phyloP scores from a whole-genome alignment of 2,888 invertebrate genomes.

The Aproaerema taeniolella region DNA sequence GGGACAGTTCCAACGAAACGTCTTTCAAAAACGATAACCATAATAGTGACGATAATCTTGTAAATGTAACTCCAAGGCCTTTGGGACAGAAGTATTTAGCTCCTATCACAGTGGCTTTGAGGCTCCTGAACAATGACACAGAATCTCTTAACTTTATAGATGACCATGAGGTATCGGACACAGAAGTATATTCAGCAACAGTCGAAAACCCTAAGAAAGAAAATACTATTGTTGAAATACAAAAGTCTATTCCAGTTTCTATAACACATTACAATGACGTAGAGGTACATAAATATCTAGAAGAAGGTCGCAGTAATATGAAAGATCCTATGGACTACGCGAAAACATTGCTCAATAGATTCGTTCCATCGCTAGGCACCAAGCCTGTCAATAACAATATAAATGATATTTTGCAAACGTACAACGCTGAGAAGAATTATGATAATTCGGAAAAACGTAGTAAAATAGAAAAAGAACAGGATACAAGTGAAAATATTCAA shows the following conservation, averaged over 20 bases:
- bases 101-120: slow-evolving; percentile 78
- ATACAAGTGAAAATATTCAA: slow-evolving; percentile 51
- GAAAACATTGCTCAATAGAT: slow-evolving; percentile 50
- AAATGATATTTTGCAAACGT: slow-evolving; percentile 41
- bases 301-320: slow-evolving; percentile 53
- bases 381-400: slow-evolving; percentile 47
- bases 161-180: slow-evolving; percentile 57
- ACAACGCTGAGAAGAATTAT: slow-evolving; percentile 45
- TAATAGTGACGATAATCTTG: slow-evolving; percentile 30
- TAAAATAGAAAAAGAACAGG: slow-evolving; percentile 41
- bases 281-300: slow-evolving; percentile 62
- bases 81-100: slow-evolving; percentile 75
- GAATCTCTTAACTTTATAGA: slow-evolving; percentile 53
- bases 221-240: slow-evolving; percentile 79
- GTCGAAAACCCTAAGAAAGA: slow-evolving; percentile 54
- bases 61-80: slow-evolving; percentile 76
- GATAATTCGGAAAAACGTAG: slow-evolving; percentile 33
- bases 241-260: slow-evolving; percentile 79
- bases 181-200: slow-evolving; percentile 53
- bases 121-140: slow-evolving; percentile 67
- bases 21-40: slow-evolving; percentile 24
- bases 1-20: slow-evolving; percentile 38
- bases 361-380: slow-evolving; percentile 45
- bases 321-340: slow-evolving; percentile 40
- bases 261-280: slow-evolving; percentile 68